Evolutionary conservation across 2,797 vertebrate species (phyloP).

Genomic region (Helarctos malayanus): DNA sequence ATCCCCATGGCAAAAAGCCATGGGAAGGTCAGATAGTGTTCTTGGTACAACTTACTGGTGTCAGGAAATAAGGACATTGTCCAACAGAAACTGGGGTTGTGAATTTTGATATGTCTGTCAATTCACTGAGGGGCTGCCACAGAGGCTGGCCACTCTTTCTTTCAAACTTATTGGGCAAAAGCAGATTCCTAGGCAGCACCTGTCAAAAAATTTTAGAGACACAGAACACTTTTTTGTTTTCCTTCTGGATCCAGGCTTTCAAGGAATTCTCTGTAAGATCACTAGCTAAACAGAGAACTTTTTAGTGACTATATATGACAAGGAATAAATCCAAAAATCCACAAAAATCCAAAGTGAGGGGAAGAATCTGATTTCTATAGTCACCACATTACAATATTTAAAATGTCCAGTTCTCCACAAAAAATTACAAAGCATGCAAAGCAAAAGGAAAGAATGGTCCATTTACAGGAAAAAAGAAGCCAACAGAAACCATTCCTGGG

Average conservation of each 20-base stretch:
- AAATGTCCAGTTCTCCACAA: neutral
- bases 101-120: neutral
- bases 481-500: neutral
- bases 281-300: neutral
- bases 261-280: conserved; percentile 27
- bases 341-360: neutral
- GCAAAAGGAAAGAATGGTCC: neutral
- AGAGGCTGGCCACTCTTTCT: neutral
- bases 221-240: neutral
- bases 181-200: neutral
- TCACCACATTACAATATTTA: neutral
- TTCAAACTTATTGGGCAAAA: neutral
- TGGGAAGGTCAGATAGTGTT: neutral
- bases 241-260: neutral
- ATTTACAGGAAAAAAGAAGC: neutral
- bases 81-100: neutral
- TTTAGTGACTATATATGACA: neutral
- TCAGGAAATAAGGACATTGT: neutral
- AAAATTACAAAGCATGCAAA: conserved; percentile 1
- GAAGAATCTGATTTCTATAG: neutral
- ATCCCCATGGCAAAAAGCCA: neutral
- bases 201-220: conserved; percentile 40
- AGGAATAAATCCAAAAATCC: neutral
- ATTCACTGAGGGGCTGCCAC: neutral
- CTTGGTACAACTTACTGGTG: neutral